Evolutionary conservation across 2,797 vertebrate species (phyloP).

Genomic region (Hypotaenidia philippensis): DNA sequence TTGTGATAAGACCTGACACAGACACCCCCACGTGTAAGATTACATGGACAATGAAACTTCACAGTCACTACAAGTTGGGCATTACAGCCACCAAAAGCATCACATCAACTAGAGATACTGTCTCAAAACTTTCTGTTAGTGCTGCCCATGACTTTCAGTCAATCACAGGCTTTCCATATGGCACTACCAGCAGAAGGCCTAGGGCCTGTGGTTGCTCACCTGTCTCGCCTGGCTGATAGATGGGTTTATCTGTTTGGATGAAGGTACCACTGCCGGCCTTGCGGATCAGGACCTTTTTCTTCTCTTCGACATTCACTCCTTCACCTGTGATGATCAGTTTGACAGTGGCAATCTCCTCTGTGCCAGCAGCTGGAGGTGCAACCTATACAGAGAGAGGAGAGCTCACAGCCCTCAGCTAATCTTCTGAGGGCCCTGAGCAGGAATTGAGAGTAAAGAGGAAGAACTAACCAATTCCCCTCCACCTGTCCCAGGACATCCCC

Average conservation of each 20-base stretch:
- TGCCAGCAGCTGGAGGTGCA: slow-evolving; percentile 63
- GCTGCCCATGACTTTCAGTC: not conserved
- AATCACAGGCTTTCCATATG: not conserved
- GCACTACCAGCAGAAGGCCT: not conserved
- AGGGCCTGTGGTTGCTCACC: slow-evolving; percentile 60
- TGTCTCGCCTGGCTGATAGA: slow-evolving; percentile 87
- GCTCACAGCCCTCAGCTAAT: not conserved
- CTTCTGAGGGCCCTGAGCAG: not conserved
- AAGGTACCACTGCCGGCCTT: slow-evolving; percentile 71
- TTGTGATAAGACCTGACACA: fast-evolving
- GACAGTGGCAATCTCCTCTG: slow-evolving; percentile 74
- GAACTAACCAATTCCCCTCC: not conserved
- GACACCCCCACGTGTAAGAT: not conserved
- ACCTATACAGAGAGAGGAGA: slow-evolving; percentile 73
- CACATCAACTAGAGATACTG: not conserved
- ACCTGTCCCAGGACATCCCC: not conserved
- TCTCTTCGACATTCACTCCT: slow-evolving; percentile 55
- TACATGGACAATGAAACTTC: not conserved
- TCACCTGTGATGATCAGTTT: slow-evolving; percentile 66
- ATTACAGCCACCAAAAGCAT: not conserved
- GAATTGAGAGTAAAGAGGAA: not conserved
- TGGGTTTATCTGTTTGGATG: slow-evolving; percentile 85
- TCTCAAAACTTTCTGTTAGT: not conserved
- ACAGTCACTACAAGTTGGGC: not conserved
- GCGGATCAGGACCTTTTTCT: slow-evolving; percentile 78